These are phyloP conservation scores for Abrostola tripartita DNA, from an alignment of 2,888 invertebrate genomes.

Conservation along the genomic window DNA sequence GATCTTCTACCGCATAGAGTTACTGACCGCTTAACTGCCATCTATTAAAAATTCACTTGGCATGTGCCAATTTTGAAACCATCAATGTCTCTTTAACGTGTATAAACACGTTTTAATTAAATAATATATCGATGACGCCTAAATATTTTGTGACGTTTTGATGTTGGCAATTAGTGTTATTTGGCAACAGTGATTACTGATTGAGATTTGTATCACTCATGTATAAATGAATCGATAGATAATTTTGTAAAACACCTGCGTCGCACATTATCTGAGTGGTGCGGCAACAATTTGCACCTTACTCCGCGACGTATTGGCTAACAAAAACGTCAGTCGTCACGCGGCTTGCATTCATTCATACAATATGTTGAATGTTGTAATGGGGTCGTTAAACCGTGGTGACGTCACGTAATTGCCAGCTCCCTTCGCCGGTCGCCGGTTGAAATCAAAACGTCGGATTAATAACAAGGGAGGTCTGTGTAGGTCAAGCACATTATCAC, in stretches of 20 bases:
- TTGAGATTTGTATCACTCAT: slow-evolving; percentile 9
- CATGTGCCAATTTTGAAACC: slow-evolving; percentile 64
- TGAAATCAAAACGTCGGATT: slow-evolving; percentile 87
- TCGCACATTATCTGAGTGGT: slow-evolving; percentile 26
- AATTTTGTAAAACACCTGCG: slow-evolving; percentile 34
- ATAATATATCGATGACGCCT: slow-evolving; percentile 28
- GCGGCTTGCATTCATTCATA: slow-evolving; percentile 87
- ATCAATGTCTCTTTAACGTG: slow-evolving; percentile 34
- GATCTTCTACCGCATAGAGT: slow-evolving; percentile 71
- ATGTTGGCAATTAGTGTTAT: slow-evolving; percentile 16
- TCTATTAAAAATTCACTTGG: slow-evolving; percentile 76
- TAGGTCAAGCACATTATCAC: slow-evolving; percentile 86
- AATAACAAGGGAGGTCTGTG: slow-evolving; percentile 86
- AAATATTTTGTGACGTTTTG: slow-evolving; percentile 13
- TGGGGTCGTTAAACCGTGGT: slow-evolving; percentile 87
- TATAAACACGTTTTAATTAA: slow-evolving; percentile 31
- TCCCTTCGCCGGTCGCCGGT: slow-evolving; percentile 83
- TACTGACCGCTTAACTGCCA: slow-evolving; percentile 73
- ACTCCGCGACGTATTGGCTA: slow-evolving; percentile 64
- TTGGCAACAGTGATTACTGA: slow-evolving; percentile 28
- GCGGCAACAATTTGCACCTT: slow-evolving; percentile 62
- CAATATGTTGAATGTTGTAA: slow-evolving; percentile 86
- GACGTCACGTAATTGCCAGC: slow-evolving; percentile 88
- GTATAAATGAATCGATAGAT: slow-evolving; percentile 22
- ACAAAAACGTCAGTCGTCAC: slow-evolving; percentile 83